A percentile compares a stretch with the other conserved stretches of the same genome.
Evolutionary conservation across 23 tunicate species (phyloP).

Genomic region (Styela plicata): DNA sequence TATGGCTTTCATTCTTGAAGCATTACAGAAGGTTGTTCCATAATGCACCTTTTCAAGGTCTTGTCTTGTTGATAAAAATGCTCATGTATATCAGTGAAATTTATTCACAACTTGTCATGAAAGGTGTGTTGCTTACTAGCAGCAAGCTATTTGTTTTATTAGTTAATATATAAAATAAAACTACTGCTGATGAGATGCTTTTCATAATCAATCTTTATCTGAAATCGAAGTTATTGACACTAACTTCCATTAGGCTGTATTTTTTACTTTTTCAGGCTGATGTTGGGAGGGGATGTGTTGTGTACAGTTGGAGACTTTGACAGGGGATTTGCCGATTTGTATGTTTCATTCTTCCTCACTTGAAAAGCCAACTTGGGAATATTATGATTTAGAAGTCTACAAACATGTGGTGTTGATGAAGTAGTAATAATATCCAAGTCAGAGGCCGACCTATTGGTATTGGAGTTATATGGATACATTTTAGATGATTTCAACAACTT

Average conservation of each 20-base stretch:
- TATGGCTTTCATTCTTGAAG: too few relatives aligned
- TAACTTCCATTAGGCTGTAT: too few relatives aligned
- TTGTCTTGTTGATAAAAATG: too few relatives aligned
- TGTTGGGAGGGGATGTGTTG: slow-evolving; percentile 66
- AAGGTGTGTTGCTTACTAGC: too few relatives aligned
- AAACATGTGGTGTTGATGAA: slow-evolving; percentile 62
- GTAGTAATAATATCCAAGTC: slow-evolving; percentile 25
- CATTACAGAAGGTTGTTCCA: too few relatives aligned
- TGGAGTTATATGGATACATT: slow-evolving; percentile 89
- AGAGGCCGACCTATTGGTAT: slow-evolving; percentile 66
- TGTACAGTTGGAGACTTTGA: slow-evolving; percentile 44
- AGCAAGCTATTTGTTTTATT: too few relatives aligned
- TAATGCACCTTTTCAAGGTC: too few relatives aligned
- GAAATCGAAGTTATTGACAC: neutral
- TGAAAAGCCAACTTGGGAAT: slow-evolving; percentile 81
- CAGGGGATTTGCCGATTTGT: slow-evolving; percentile 94
- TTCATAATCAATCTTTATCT: neutral
- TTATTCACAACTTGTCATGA: too few relatives aligned
- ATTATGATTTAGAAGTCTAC: slow-evolving; percentile 70
- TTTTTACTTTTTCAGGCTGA: slow-evolving; percentile 8
- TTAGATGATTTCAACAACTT: slow-evolving; percentile 37
- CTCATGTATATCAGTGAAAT: too few relatives aligned
- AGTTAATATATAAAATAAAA: too few relatives aligned
- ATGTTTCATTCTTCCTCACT: slow-evolving; percentile 58
- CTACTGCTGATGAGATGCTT: too few relatives aligned